Percentiles rank a stretch among this genome's conserved stretches.
phyloP scores from a whole-genome alignment of 2,797 vertebrate genomes.

The Anomalospiza imberbis region DNA sequence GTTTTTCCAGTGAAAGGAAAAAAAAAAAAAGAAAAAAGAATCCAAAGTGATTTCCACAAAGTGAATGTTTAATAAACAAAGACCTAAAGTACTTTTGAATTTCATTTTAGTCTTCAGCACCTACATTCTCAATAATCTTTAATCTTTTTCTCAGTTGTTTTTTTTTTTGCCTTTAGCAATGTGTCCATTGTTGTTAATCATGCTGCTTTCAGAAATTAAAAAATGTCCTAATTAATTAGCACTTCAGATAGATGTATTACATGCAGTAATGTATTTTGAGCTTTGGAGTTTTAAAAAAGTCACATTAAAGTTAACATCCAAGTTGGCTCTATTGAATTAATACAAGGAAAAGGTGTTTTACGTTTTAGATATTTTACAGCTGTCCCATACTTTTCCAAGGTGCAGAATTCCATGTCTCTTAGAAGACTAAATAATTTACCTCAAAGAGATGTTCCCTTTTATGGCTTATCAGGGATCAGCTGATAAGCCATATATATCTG shows the following conservation, averaged over 20 bases:
- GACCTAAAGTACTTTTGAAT: not conserved
- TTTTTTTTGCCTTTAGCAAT: not conserved
- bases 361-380: not conserved
- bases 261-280: not conserved
- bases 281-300: not conserved
- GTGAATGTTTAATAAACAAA: not conserved
- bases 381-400: not conserved
- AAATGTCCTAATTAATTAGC: not conserved
- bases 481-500: not conserved
- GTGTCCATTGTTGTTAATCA: not conserved
- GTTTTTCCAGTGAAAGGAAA: not conserved
- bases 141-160: not conserved
- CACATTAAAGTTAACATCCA: not conserved
- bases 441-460: not conserved
- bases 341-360: not conserved
- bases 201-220: not conserved
- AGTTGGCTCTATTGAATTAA: not conserved
- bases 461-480: not conserved
- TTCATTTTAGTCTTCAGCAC: not conserved
- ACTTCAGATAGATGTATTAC: not conserved
- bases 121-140: not conserved
- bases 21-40: not conserved
- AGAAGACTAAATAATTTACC: not conserved
- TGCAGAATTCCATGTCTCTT: not conserved
- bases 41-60: not conserved